Evolutionary conservation across 2,797 vertebrate species (phyloP).

Genomic region (Sylvilagus floridanus): DNA sequence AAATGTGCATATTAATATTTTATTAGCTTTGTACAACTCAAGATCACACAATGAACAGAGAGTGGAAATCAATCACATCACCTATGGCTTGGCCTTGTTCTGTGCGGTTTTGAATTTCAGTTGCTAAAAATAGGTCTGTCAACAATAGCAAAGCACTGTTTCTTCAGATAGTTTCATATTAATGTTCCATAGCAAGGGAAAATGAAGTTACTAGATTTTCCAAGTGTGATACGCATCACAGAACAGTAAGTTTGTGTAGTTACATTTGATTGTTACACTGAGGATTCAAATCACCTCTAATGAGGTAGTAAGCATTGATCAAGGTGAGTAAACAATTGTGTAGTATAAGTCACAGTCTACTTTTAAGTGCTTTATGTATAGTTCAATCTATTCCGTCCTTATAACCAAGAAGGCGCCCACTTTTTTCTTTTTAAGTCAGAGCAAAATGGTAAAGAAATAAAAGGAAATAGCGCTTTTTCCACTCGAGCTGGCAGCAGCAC

Average conservation of each 20-base stretch:
- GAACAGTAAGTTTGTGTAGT: neutral
- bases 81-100: neutral
- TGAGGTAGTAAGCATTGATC: slow-evolving; percentile 16
- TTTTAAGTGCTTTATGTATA: neutral
- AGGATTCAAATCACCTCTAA: slow-evolving; percentile 5
- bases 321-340: slow-evolving; percentile 4
- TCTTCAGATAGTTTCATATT: neutral
- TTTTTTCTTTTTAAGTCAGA: slow-evolving; percentile 44
- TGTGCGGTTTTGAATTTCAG: neutral
- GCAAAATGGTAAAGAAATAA: neutral
- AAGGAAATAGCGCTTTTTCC: neutral
- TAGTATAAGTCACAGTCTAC: neutral
- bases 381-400: slow-evolving; percentile 27
- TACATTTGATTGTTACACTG: neutral
- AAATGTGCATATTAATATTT: neutral
- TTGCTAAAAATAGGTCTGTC: neutral
- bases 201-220: slow-evolving; percentile 20
- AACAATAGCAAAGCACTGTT: neutral
- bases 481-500: neutral
- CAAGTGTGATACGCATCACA: neutral
- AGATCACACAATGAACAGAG: neutral
- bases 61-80: neutral
- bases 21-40: neutral
- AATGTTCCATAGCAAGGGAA: slow-evolving; percentile 13
- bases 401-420: neutral